Conservation (phyloP, 64 coral and sea anemone species). For the Hydrozoanthus tunicans region DNA sequence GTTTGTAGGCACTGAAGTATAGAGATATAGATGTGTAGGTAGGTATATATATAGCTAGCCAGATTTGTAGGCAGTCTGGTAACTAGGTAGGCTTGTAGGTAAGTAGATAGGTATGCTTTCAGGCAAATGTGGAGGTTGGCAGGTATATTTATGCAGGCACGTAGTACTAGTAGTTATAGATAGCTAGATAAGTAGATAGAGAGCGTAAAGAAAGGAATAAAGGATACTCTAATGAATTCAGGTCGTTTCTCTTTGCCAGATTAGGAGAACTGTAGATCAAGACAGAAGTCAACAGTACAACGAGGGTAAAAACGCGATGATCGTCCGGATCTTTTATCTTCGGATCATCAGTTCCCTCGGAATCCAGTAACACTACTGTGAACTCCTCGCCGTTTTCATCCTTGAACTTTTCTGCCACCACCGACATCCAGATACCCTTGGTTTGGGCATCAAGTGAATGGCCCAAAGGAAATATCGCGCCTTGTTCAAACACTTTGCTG, state of each 20-base stretch:
- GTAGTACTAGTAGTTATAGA: too few relatives aligned
- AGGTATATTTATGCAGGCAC: not conserved
- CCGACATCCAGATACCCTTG: conserved; percentile 75
- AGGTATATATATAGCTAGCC: too few relatives aligned
- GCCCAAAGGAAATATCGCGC: conserved; percentile 59
- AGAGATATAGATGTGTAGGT: too few relatives aligned
- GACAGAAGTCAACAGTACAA: conserved; percentile 46
- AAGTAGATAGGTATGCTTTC: too few relatives aligned
- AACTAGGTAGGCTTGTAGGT: too few relatives aligned
- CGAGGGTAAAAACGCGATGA: conserved; percentile 54
- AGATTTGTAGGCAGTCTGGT: too few relatives aligned
- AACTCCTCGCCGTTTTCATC: conserved; percentile 40
- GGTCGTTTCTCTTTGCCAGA: conserved; percentile 49
- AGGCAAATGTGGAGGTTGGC: too few relatives aligned
- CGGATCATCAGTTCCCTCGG: conserved; percentile 61
- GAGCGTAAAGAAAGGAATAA: not conserved
- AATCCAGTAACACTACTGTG: conserved; percentile 67
- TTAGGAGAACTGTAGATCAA: conserved; percentile 68
- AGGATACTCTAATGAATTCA: conserved; percentile 71
- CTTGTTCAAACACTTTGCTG: conserved; percentile 60
- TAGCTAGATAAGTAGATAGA: too few relatives aligned
- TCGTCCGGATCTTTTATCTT: conserved; percentile 36
- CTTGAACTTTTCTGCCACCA: conserved; percentile 50
- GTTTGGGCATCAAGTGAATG: conserved; percentile 62
- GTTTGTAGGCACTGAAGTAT: too few relatives aligned